Base-by-base conservation (phyloP, 2,113 vertebrate species). In the Mionectes macconnelli region DNA sequence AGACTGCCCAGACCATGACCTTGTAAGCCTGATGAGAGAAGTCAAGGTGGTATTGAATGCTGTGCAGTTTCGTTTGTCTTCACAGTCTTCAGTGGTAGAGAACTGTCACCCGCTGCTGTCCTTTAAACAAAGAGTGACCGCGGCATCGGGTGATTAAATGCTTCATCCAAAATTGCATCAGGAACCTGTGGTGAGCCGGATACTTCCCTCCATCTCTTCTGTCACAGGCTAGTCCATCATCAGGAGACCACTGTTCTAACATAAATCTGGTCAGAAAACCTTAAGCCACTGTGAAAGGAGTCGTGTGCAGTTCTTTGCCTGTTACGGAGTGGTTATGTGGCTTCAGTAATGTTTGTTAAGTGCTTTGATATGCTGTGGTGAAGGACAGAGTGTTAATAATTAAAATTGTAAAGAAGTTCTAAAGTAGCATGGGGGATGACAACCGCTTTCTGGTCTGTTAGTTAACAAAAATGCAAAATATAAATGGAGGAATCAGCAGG, bases 361-460 rank as follows among this genome's bases (percentile, higher is more conserved):
- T 93, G 92, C 88, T 86, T 92, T 78, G 73, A 84, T 94, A 68
- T 11, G 73, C 86, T 68, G 76, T 94, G 76, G 83, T 57, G 86
- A 86, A 92, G 91, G 91, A 57, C 85, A 56, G 64, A 33, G 84
- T 90, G 95, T 96, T 96, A 94, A 94, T 97, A 90, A 97, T 97
- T 97, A 91, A 93, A 97, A 96, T 20, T 79, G 74, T 80, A 87
- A 96, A 82, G 90, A 89, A 94, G 73, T 93, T 91, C 76, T 87
- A 4, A 67, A 82, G 92, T 73, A 69, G 72, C 45, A 30, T 19
- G 50, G 76, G 85, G 81, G 70, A 78, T 91, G 91, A 77, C 14
- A n/a, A 52, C 85, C 1, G 9, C 88, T 95, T 96, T 97, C 93
- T 95, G 96, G 89, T 94, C 96, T 93, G 89, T 79, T 94, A 91